Evolutionary conservation across 2,797 vertebrate genomes (phyloP), one percentile per base, ranked within the genome.

Genomic region (Anas capensis): DNA sequence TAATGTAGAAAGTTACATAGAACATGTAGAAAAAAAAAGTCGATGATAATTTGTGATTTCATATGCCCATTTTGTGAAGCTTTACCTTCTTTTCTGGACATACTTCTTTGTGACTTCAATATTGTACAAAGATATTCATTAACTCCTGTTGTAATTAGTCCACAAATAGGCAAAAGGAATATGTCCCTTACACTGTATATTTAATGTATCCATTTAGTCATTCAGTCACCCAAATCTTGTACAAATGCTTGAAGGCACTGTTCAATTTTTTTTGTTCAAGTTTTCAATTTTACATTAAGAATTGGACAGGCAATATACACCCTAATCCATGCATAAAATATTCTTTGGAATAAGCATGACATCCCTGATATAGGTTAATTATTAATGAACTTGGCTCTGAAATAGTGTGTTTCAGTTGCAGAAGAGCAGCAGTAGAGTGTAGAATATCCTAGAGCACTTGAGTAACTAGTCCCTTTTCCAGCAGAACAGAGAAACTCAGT

Each of bases 321-420:
- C 27, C 42, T 26, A 86, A 93, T 40, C 87, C 69, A 94, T 88
- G 68, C 84, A 96, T 89, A 89, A 94, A 97, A 86, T 91, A 73
- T 93, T 85, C 7, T 92, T 94, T 85, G 65, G 91, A 95, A 94
- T 95, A 96, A 96, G 48, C 8, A 82, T 88, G 27, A 66, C 27
- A 65, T 94, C 49, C 56, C 51, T 76, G 65, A 62, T 56, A 44
- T 61, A 77, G 82, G 44, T 96, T 82, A 96, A 89, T 97, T 94
- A 92, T 96, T 97, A 86, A 96, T 91, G 80, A 97, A n/a, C 12
- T 92, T 92, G 86, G 86, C 60, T 95, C 46, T 79, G 62, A 93
- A 66, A 71, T 64, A 93, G 33, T 51, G 24, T 95, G 61, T 94
- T 96, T 96, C 86, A 84, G 11, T n/a, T 57, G 57, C 72, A 93